Conservation (phyloP, 2,888 invertebrate genomes). For the Dascillus cervinus region DNA sequence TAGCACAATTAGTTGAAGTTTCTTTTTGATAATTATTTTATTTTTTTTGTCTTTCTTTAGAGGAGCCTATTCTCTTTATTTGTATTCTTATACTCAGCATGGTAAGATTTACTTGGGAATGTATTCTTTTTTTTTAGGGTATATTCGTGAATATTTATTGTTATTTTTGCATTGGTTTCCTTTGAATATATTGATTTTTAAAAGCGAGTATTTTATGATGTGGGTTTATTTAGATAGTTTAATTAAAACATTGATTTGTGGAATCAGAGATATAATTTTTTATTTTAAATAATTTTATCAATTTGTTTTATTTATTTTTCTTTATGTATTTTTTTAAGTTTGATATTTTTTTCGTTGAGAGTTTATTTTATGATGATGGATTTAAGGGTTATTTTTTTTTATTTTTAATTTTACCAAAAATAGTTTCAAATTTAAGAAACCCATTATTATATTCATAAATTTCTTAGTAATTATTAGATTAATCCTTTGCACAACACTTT, state of each 20-base stretch:
- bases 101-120: slow-evolving; percentile 46
- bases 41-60: slow-evolving; percentile 56
- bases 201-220: slow-evolving; percentile 45
- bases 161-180: slow-evolving; percentile 56
- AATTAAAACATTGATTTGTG: slow-evolving; percentile 58
- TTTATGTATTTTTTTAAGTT: slow-evolving; percentile 43
- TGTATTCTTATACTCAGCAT: slow-evolving; percentile 58
- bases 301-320: slow-evolving; percentile 49
- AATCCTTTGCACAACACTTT: slow-evolving; percentile 19
- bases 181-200: slow-evolving; percentile 55
- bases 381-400: slow-evolving; percentile 48
- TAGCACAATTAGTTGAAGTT: slow-evolving; percentile 49
- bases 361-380: slow-evolving; percentile 38
- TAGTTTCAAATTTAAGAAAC: slow-evolving; percentile 28
- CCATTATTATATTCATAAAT: slow-evolving; percentile 25
- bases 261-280: slow-evolving; percentile 48
- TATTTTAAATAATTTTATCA: slow-evolving; percentile 44
- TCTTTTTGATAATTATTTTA: slow-evolving; percentile 46
- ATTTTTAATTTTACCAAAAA: slow-evolving; percentile 43
- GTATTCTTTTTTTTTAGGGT: slow-evolving; percentile 46
- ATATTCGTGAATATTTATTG: slow-evolving; percentile 52
- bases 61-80: slow-evolving; percentile 46
- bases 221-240: slow-evolving; percentile 58
- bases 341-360: slow-evolving; percentile 37
- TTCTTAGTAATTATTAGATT: slow-evolving; percentile 30